These are phyloP conservation scores for Tetrapedia diversipes DNA, from an alignment of 2,888 invertebrate species.

Conservation along the genomic window DNA sequence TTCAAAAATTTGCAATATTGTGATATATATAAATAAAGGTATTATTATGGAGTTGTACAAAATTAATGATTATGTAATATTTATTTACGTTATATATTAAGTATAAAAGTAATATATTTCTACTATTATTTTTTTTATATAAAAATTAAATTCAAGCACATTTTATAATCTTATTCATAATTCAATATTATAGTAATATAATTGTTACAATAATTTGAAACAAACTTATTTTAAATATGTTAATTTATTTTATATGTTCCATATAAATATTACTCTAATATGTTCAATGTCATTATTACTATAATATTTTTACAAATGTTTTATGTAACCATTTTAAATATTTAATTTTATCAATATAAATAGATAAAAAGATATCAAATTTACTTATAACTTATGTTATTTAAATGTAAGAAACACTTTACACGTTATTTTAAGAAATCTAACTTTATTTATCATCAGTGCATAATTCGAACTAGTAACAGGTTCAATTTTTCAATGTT, in stretches of 20 bases:
- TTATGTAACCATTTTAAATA: constrained; percentile 1
- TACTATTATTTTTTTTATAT: background rate
- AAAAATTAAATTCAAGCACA: background rate
- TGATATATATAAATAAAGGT: constrained; percentile 51
- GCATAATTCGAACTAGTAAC: constrained; percentile 73
- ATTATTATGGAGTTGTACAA: constrained; percentile 30
- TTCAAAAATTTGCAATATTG: constrained; percentile 39
- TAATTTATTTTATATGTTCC: background rate
- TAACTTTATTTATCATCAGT: constrained; percentile 35
- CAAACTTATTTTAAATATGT: background rate
- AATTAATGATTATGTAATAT: constrained; percentile 25
- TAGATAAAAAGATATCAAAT: constrained; percentile 13
- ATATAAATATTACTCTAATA: too few relatives aligned
- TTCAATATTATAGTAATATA: background rate
- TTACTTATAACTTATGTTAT: constrained; percentile 13
- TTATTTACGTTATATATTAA: constrained; percentile 2
- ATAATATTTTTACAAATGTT: background rate
- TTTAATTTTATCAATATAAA: background rate
- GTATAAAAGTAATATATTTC: background rate
- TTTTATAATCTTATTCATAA: background rate
- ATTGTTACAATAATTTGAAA: background rate
- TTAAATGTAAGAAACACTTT: background rate
- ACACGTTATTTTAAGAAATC: constrained; percentile 8
- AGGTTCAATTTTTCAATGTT: constrained; percentile 78
- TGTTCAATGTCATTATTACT: background rate